These are phyloP conservation scores for Brachypalpus laphriformis DNA, from an alignment of 2,888 invertebrate genomes.

Conservation along the genomic window DNA sequence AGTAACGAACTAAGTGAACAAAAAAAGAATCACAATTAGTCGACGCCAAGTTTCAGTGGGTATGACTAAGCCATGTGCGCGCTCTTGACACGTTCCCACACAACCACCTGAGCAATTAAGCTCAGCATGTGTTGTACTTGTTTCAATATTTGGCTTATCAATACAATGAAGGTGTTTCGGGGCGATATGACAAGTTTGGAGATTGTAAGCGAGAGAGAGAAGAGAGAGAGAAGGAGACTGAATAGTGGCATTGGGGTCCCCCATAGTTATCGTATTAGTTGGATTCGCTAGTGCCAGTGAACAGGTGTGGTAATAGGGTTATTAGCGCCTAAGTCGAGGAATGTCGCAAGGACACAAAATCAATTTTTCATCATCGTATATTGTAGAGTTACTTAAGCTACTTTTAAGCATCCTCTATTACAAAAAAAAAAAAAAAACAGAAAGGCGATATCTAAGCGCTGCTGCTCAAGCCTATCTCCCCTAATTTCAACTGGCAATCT, in stretches of 20 bases:
- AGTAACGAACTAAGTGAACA: slow-evolving; percentile 7
- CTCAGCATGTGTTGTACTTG: slow-evolving; percentile 47
- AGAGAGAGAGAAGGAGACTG: slow-evolving; percentile 2
- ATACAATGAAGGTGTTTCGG: slow-evolving; percentile 50
- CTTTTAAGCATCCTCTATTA: too few species aligned
- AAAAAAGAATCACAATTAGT: slow-evolving; percentile 1
- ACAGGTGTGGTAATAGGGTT: neutral
- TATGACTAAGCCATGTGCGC: slow-evolving; percentile 61
- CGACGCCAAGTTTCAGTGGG: slow-evolving; percentile 20
- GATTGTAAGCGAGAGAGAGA: slow-evolving; percentile 3
- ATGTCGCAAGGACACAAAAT: too few species aligned
- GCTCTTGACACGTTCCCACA: slow-evolving; percentile 67
- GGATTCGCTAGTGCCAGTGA: neutral
- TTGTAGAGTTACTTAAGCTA: too few species aligned
- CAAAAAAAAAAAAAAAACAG: too few species aligned
- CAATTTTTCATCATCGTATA: too few species aligned
- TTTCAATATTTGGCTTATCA: slow-evolving; percentile 59
- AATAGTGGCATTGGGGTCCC: slow-evolving; percentile 37
- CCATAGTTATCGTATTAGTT: neutral
- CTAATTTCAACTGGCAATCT: too few species aligned
- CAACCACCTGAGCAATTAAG: slow-evolving; percentile 63
- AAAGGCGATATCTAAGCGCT: too few species aligned
- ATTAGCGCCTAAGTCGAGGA: neutral
- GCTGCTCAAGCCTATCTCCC: too few species aligned
- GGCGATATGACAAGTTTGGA: slow-evolving; percentile 42